A percentile compares a stretch with the other conserved stretches of the same genome.
Conservation (phyloP, 2,113 vertebrate species). For the Mesitornis unicolor region DNA sequence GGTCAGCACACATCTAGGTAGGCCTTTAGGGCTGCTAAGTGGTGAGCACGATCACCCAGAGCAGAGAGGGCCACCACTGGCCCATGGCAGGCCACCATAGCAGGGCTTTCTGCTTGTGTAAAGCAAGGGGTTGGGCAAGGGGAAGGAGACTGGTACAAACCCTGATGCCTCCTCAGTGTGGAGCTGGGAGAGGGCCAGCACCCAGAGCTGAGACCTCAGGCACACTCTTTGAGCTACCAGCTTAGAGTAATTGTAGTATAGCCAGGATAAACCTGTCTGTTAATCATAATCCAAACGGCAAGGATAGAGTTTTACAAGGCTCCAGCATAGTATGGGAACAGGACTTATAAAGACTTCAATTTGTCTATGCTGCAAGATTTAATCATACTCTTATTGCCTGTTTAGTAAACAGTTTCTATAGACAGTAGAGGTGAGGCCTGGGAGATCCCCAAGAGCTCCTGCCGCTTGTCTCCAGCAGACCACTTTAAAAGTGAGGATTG, state of each 20-base stretch:
- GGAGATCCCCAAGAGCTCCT: not conserved
- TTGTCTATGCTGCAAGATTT: not conserved
- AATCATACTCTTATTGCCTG: not conserved
- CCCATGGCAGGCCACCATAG: not conserved
- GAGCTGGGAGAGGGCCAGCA: not conserved
- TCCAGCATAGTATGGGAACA: not conserved
- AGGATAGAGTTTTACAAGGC: not conserved
- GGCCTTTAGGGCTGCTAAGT: not conserved
- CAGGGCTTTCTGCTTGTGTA: not conserved
- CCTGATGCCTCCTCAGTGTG: fast-evolving
- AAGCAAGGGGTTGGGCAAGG: not conserved
- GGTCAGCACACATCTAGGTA: not conserved
- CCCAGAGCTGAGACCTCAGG: not conserved
- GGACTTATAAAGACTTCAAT: not conserved
- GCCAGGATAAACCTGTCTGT: not conserved
- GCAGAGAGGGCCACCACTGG: not conserved
- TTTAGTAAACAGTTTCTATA: not conserved
- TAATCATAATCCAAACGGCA: not conserved
- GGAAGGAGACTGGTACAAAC: not conserved
- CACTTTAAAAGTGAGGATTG: not conserved
- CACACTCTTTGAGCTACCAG: not conserved
- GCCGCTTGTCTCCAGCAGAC: not conserved
- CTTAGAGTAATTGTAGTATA: not conserved
- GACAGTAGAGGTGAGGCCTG: not conserved
- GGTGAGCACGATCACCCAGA: not conserved